Evolutionary conservation across 2,888 invertebrate species (phyloP), one percentile per base, ranked within the genome.

Genomic region (Dasypogon diadema): DNA sequence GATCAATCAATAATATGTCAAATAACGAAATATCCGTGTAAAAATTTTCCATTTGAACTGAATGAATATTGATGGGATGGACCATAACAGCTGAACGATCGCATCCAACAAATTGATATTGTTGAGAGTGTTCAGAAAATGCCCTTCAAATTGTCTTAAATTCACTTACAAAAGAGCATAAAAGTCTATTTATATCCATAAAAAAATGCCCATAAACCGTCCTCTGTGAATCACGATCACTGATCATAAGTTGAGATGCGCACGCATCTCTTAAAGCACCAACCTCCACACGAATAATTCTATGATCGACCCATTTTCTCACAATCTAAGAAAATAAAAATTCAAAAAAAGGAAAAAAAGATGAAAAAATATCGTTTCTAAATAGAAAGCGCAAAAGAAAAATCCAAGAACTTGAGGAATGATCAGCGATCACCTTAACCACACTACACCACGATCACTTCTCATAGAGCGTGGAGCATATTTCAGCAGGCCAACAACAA

Each of bases 231-330:
- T 70, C 70, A 70, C 70, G 70, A 70, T 70, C 54, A 42, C 30
- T 51, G 70, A 70, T 54, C 54, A 54, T 70, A 51, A 70, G 18
- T 26, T 70, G 18, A 54, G 51, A 70, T 70, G 54, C 51, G 51
- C 54, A 54, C 70, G 51, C 54, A 70, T 70, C 54, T 70, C 54
- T 54, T 24, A 70, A 65, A 21, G 8, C 1, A 2, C 51, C 65
- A 70, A 54, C 70, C 70, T 70, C 70, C 54, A 34, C 70, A 70
- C 70, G 22, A 70, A 54, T 70, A 54, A 34, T 54, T 70, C 54
- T 70, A 54, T 70, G 70, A 70, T 51, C 54, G 70, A 70, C 70
- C 70, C 70, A 70, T 70, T 70, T 70, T 70, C 70, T 70, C 70
- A 70, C 70, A 70, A 70, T 46, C 70, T 34, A 30, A 51, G 54